Conservation (phyloP, 2,113 vertebrate species). For the Ginglymostoma cirratum region DNA sequence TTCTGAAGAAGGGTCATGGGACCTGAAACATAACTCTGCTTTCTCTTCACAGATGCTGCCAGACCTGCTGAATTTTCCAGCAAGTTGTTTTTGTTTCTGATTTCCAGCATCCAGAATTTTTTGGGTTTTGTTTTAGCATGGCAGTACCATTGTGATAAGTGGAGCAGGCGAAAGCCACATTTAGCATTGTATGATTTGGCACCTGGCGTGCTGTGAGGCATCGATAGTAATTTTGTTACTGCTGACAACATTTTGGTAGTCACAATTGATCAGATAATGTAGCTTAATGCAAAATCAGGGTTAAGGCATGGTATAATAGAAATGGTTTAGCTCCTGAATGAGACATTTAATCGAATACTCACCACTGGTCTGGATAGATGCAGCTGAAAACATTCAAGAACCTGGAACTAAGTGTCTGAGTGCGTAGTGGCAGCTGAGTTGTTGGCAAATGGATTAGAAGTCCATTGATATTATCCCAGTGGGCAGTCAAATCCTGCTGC, state of each 20-base stretch:
- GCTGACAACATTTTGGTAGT: neutral
- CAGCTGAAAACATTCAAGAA: neutral
- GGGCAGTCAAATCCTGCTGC: no score
- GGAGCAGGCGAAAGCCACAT: neutral
- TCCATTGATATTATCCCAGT: no score
- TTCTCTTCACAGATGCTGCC: no score
- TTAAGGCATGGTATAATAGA: neutral
- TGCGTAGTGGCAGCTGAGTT: no score
- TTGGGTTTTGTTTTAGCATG: no score
- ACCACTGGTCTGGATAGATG: neutral
- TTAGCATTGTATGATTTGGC: neutral
- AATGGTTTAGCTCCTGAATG: neutral
- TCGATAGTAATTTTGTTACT: neutral
- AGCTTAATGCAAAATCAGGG: neutral
- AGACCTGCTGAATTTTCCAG: no score
- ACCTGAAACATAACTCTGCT: no score
- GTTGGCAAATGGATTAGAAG: no score
- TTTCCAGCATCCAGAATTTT: no score
- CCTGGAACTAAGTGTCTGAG: neutral
- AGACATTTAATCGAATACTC: neutral
- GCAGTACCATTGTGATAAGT: neutral
- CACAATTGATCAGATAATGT: neutral
- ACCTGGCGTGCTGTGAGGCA: neutral
- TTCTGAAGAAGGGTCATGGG: no score
- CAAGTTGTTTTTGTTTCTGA: no score